phyloP scores from a whole-genome alignment of 2,888 invertebrate species.

The Amblyjoppa fuscipennis region DNA sequence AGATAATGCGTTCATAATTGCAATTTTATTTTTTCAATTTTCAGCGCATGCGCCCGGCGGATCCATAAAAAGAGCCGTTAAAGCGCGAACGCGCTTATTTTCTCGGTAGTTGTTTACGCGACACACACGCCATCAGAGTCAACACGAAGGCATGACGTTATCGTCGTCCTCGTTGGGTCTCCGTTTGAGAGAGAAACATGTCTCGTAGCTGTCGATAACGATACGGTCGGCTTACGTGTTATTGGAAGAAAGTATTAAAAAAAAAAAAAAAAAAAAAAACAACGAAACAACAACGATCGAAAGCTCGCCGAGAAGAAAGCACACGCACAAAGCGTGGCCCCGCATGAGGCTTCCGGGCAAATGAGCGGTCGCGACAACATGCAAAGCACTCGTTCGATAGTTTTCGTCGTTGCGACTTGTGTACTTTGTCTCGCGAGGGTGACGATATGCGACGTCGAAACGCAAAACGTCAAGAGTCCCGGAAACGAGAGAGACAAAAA shows the following conservation, averaged over 20 bases:
- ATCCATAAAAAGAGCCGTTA: too few species aligned
- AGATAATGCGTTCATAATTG: too few species aligned
- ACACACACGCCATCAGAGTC: constrained; percentile 10
- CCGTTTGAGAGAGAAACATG: constrained; percentile 6
- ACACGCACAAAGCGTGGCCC: background rate
- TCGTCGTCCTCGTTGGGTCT: constrained; percentile 19
- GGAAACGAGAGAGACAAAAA: background rate
- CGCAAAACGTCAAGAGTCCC: constrained; percentile 12
- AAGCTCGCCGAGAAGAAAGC: background rate
- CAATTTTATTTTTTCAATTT: too few species aligned
- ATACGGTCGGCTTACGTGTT: constrained; percentile 7
- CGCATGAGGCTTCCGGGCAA: constrained; percentile 50
- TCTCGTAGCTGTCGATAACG: background rate
- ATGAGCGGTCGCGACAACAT: constrained; percentile 58
- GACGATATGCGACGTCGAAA: constrained; percentile 54
- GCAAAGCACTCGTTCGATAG: constrained; percentile 54
- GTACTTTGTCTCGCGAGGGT: constrained; percentile 42
- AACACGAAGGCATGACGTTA: constrained; percentile 50
- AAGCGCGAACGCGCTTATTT: background rate
- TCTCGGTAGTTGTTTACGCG: background rate
- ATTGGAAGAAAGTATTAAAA: background rate
- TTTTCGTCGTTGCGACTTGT: constrained; percentile 57
- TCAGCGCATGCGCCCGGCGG: too few species aligned
- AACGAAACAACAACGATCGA: constrained; percentile 29
- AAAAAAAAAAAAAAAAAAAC: constrained; percentile 13